phyloP scores from a whole-genome alignment of 2,113 vertebrate genomes.

The Microcebus ravelobensis region DNA sequence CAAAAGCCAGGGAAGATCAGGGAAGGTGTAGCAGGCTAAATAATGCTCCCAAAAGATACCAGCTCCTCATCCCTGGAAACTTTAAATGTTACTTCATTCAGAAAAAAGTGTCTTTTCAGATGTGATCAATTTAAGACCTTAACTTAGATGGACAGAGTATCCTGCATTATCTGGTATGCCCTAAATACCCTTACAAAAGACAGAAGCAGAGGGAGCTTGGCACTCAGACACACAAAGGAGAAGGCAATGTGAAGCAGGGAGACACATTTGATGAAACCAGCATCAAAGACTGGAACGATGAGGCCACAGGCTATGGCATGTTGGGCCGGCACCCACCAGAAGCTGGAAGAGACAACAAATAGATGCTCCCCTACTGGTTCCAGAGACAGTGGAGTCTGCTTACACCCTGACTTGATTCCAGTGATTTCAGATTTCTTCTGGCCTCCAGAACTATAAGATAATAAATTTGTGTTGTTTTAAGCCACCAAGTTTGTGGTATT shows the following conservation, averaged over 20 bases:
- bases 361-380: background rate
- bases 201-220: background rate
- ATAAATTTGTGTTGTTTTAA: background rate
- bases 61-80: background rate
- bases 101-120: background rate
- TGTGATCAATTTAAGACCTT: background rate
- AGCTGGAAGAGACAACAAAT: background rate
- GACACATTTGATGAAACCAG: background rate
- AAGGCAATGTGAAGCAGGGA: background rate
- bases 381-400: accelerated
- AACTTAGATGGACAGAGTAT: background rate
- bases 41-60: background rate
- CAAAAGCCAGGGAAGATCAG: background rate
- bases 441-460: background rate
- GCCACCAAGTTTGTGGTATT: background rate
- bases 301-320: background rate
- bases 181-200: background rate
- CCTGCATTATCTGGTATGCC: background rate
- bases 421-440: background rate
- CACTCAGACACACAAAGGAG: background rate
- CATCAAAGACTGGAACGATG: background rate
- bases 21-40: background rate
- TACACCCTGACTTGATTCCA: background rate
- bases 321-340: background rate
- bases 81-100: background rate